Conservation (phyloP, 2,797 vertebrate species). For the Pseudochirops cupreus region DNA sequence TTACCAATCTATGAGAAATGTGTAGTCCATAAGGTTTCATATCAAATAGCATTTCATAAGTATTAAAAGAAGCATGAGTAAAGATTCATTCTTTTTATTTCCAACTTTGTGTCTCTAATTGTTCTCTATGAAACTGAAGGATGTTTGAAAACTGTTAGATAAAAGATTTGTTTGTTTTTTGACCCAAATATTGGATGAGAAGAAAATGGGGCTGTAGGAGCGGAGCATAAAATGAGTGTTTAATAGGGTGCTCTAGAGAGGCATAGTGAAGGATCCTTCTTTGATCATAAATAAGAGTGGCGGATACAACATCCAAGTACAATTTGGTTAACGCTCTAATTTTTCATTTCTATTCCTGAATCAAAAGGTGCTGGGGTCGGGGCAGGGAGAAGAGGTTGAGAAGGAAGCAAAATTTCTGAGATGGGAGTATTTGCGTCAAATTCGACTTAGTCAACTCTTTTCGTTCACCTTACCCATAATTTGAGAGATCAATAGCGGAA, state of each 20-base stretch:
- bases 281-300: neutral
- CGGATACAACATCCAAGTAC: neutral
- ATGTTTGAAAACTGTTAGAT: constrained; percentile 3
- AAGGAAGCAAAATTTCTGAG: neutral
- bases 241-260: neutral
- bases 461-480: neutral
- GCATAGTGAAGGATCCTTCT: constrained; percentile 6
- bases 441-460: neutral
- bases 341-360: neutral
- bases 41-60: neutral
- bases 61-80: neutral
- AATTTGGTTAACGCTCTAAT: neutral
- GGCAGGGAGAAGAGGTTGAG: neutral
- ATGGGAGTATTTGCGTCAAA: neutral
- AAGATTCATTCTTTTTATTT: neutral
- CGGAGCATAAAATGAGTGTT: constrained; percentile 1
- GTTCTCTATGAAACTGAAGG: constrained; percentile 26
- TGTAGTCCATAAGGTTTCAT: neutral
- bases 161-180: neutral
- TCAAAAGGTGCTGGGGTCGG: neutral
- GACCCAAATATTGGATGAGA: neutral
- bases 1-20: neutral
- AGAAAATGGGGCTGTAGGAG: neutral
- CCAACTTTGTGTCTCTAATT: neutral
- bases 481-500: neutral